Evolutionary conservation across 2,888 invertebrate genomes (phyloP).

Genomic region (Piscicola geometra): DNA sequence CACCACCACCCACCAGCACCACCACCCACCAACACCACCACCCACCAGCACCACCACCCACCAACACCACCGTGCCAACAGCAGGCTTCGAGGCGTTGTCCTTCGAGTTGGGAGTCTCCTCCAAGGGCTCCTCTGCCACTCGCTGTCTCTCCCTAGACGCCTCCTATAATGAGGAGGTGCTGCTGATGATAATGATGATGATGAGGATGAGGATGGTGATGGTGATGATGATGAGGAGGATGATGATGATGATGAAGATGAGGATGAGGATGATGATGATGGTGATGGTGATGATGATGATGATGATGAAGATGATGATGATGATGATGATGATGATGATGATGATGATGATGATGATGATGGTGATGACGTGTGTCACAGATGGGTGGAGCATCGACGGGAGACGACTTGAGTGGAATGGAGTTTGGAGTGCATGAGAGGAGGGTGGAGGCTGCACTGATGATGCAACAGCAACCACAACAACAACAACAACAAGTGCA

Average conservation of each 20-base stretch:
- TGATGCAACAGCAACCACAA: not conserved
- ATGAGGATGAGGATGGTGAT: conserved; percentile 25
- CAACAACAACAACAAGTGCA: not conserved
- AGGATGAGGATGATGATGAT: conserved; percentile 1
- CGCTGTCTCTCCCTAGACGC: conserved; percentile 63
- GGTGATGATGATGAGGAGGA: conserved; percentile 29
- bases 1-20: no score
- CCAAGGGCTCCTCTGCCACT: conserved; percentile 67
- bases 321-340: conserved; percentile 28
- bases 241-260: conserved; percentile 15
- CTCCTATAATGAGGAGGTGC: conserved; percentile 60
- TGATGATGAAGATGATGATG: conserved; percentile 33
- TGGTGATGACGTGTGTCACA: not conserved
- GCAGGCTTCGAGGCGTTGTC: conserved; percentile 67
- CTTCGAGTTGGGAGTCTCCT: conserved; percentile 63
- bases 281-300: conserved; percentile 20
- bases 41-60: no score
- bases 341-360: conserved; percentile 24
- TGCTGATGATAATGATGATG: conserved; percentile 41
- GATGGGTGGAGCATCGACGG: not conserved
- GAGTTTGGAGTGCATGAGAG: not conserved
- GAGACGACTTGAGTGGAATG: conserved; percentile 7
- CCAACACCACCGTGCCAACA: not conserved
- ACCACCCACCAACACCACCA: no score
- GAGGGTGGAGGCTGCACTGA: no score